These are phyloP conservation scores for Brachionichthys hirsutus DNA, from an alignment of 2,113 vertebrate genomes.

Conservation along the genomic window DNA sequence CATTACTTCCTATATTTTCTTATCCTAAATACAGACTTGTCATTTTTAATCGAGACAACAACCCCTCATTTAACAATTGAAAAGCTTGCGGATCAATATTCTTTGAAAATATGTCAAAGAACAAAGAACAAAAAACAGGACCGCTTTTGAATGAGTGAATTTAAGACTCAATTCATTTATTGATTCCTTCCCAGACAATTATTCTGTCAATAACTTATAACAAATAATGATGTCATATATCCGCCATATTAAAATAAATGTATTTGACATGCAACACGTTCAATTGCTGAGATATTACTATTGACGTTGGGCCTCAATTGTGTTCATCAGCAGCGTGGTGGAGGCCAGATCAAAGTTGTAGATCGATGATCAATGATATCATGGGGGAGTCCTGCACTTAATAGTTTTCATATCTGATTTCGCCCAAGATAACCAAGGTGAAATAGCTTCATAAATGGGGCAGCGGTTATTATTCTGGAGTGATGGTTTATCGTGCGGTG, in stretches of 20 bases:
- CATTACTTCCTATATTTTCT: neutral
- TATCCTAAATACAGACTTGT: neutral
- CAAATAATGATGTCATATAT: no score
- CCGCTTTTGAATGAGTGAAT: neutral
- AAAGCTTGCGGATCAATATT: constrained; percentile 32
- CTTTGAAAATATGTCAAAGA: no score
- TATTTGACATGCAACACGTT: no score
- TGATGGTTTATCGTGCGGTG: constrained; percentile 37
- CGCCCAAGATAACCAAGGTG: constrained; percentile 51
- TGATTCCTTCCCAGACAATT: no score
- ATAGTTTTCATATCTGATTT: constrained; percentile 63
- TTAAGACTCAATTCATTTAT: no score
- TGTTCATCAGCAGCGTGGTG: constrained; percentile 19
- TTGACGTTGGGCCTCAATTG: constrained; percentile 16
- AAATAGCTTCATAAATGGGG: constrained; percentile 57
- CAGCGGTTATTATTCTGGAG: constrained; percentile 48
- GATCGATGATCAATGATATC: constrained; percentile 47
- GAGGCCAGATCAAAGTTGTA: constrained; percentile 35
- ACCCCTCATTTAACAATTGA: constrained; percentile 10
- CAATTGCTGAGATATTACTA: constrained; percentile 4
- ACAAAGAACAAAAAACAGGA: no score
- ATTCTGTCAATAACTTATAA: no score
- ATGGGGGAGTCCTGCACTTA: constrained; percentile 46
- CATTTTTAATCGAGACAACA: constrained; percentile 9
- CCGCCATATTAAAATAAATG: no score